Base-by-base conservation (phyloP, 2,888 invertebrate genomes). In the Lithophane semibrunnea region DNA sequence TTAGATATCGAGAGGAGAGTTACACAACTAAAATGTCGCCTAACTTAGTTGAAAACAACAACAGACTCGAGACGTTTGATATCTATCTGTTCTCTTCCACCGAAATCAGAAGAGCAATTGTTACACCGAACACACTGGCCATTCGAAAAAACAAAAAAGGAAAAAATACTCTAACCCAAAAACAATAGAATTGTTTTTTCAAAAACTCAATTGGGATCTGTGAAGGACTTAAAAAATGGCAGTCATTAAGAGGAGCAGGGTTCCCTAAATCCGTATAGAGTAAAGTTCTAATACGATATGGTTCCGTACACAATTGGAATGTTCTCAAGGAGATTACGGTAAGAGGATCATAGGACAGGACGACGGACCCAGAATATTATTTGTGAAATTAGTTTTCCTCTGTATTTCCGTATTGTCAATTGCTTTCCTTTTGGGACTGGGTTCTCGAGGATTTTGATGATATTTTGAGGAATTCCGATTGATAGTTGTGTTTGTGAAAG, bases 241-340 rank as follows among this genome's bases (percentile, higher is more conserved):
- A 76, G 70, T 85, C 75, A 82, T 87, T 88, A 88, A 77, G 73
- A 75, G 52, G 63, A 82, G 66, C 69, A 75, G 70, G 82, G 80
- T 78, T 82, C 67, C 64, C 63, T 52, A 82, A 88, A 88, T 81
- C 79, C 73, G 61, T 82, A 75, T 77, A 75, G 79, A 79, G 75
- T 66, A 63, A 61, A 82, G 79, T 56, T 70, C 80, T 84, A 87
- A 88, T 80, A 80, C 83, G 67, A 64, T 75, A 73, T 77, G 75
- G 77, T 84, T 82, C 71, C 70, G 76, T 71, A 74, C 78, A 79
- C 79, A 83, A 84, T 88, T 78, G 83, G 76, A 77, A 75, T 75
- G 89, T 88, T 84, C 90, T 83, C 90, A 90, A 89, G 79, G 86
- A 83, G 90, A 91, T 91, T 91, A 91, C 68, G 5, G 70, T 90